Evolutionary conservation across 2,888 invertebrate species (phyloP).

Genomic region (Protonemura montana): DNA sequence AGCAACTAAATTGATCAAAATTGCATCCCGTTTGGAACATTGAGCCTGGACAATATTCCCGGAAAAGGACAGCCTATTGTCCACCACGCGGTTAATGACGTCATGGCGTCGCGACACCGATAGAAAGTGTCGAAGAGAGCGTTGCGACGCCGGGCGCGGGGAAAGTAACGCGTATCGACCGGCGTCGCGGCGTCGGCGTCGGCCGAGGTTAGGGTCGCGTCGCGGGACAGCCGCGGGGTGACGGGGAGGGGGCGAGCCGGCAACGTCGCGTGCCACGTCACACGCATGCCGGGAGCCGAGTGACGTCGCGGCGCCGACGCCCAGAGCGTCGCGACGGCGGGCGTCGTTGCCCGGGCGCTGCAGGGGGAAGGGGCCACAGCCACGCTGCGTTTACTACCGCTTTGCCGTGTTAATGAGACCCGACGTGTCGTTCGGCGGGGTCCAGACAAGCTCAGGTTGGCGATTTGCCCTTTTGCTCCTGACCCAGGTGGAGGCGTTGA

Average conservation of each 20-base stretch:
- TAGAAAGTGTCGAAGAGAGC: conserved; percentile 12
- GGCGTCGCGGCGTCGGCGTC: conserved; percentile 43
- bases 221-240: conserved; percentile 34
- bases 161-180: not conserved
- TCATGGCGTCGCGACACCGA: not conserved
- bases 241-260: conserved; percentile 36
- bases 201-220: conserved; percentile 35
- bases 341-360: not conserved
- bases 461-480: no score
- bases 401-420: no score
- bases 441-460: not conserved
- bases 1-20: no score
- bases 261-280: not conserved
- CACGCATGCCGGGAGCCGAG: conserved; percentile 2
- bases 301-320: conserved; percentile 18
- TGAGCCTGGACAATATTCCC: no score
- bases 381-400: no score
- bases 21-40: no score
- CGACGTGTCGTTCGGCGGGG: not conserved
- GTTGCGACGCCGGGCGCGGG: not conserved
- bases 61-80: conserved; percentile 21
- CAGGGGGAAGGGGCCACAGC: no score
- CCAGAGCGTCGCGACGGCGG: not conserved
- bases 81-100: not conserved
- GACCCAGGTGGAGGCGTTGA: no score